Evolutionary conservation across 1,140 invertebrate species (phyloP).

Genomic region (Trichonephila clavipes): DNA sequence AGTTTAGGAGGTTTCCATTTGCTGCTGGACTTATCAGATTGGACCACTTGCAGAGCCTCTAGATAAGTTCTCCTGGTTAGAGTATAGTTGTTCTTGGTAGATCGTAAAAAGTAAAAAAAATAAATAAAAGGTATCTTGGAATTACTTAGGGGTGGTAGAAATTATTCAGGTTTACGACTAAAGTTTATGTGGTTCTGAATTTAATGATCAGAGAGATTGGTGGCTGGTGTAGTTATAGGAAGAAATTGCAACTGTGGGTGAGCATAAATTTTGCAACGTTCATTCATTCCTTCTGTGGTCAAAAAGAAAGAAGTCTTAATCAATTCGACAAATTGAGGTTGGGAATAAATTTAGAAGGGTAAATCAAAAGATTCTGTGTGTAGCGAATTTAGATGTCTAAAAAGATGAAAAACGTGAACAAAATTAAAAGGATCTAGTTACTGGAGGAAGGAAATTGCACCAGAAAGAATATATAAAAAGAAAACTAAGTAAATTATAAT

Average conservation of each 20-base stretch:
- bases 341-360: background rate
- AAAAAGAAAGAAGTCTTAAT: background rate
- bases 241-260: background rate
- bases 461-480: too few species aligned
- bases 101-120: background rate
- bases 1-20: constrained; percentile 41
- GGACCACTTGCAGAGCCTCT: background rate
- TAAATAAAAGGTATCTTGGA: background rate
- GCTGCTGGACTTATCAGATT: constrained; percentile 7
- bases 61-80: background rate
- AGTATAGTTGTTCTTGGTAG: background rate
- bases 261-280: background rate
- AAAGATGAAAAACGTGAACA: too few species aligned
- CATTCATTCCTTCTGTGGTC: background rate
- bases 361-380: background rate
- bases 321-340: constrained; percentile 1
- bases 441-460: too few species aligned
- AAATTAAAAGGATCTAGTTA: too few species aligned
- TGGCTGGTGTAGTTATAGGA: background rate
- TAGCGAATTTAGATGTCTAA: background rate
- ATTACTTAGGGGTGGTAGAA: constrained; percentile 30
- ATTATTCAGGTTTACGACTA: constrained; percentile 35
- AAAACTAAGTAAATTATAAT: too few species aligned
- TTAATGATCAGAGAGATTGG: background rate
- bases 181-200: constrained; percentile 34